Percentiles rank a stretch among this genome's conserved stretches.
These are phyloP conservation scores for Gobiocypris rarus DNA, from an alignment of 2,113 vertebrate species.

Conservation along the genomic window DNA sequence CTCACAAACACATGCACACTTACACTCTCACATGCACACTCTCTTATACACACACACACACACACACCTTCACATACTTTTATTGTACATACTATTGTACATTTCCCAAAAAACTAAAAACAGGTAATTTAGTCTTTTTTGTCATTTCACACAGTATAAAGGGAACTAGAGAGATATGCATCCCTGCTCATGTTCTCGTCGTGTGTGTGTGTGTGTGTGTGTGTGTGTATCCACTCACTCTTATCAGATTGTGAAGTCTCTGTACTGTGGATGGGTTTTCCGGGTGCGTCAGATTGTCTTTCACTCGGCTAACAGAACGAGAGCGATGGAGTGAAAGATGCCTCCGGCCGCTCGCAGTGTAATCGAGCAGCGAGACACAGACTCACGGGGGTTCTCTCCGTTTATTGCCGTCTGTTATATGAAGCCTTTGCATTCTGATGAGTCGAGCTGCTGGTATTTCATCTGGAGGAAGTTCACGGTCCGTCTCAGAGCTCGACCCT, in stretches of 20 bases:
- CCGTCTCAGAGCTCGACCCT: conserved; percentile 58
- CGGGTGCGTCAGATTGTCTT: background rate
- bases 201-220: background rate
- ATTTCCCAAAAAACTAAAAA: too few species aligned
- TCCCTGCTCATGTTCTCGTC: too few species aligned
- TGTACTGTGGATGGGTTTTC: background rate
- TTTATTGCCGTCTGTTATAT: conserved; percentile 75
- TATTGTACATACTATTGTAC: too few species aligned
- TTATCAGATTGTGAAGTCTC: background rate
- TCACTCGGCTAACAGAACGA: conserved; percentile 41
- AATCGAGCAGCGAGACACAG: conserved; percentile 54
- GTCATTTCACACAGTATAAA: background rate
- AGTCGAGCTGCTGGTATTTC: conserved; percentile 76
- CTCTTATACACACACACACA: too few species aligned
- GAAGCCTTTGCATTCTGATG: conserved; percentile 77
- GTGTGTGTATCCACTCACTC: background rate
- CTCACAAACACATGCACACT: too few species aligned
- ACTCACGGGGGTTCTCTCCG: conserved; percentile 62
- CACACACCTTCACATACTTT: too few species aligned
- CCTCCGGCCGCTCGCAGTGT: conserved; percentile 30
- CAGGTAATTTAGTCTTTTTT: background rate
- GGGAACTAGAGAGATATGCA: background rate
- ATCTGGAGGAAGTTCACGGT: conserved; percentile 77
- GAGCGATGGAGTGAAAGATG: conserved; percentile 68
- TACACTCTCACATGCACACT: too few species aligned